Evolutionary conservation across 2,888 invertebrate genomes (phyloP).

Genomic region (Petrolisthes cinctipes): DNA sequence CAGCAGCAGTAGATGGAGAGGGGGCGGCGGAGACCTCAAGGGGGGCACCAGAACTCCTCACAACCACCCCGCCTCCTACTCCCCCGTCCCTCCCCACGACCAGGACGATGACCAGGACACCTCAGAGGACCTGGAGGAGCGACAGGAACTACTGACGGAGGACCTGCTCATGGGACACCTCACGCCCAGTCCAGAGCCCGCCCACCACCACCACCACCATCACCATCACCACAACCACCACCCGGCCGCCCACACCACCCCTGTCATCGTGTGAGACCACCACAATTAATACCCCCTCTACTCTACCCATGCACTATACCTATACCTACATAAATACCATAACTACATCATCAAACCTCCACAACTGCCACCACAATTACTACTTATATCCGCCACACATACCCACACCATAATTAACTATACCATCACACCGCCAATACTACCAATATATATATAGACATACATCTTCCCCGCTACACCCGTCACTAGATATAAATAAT

Average conservation of each 20-base stretch:
- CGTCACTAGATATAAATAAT: too few species aligned
- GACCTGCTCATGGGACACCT: conserved; percentile 67
- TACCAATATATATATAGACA: too few species aligned
- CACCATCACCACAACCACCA: conserved; percentile 33
- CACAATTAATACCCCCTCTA: neutral
- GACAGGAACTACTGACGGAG: conserved; percentile 69
- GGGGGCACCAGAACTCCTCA: conserved; percentile 15
- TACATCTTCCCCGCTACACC: too few species aligned
- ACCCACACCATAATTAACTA: neutral
- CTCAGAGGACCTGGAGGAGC: conserved; percentile 71
- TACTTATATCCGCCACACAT: too few species aligned
- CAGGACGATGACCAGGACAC: conserved; percentile 63
- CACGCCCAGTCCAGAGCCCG: conserved; percentile 58
- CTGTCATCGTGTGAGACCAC: conserved; percentile 47
- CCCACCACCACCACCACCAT: conserved; percentile 38
- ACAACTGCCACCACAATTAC: neutral
- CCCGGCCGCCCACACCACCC: conserved; percentile 48
- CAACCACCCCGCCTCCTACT: conserved; percentile 53
- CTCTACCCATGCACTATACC: neutral
- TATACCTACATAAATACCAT: neutral
- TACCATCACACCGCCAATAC: neutral
- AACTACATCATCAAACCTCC: neutral
- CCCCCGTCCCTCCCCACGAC: conserved; percentile 56
- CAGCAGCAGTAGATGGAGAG: conserved; percentile 35
- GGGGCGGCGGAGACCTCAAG: conserved; percentile 40